Conservation (phyloP, 2,113 vertebrate species). For the Rafetus swinhoei region DNA sequence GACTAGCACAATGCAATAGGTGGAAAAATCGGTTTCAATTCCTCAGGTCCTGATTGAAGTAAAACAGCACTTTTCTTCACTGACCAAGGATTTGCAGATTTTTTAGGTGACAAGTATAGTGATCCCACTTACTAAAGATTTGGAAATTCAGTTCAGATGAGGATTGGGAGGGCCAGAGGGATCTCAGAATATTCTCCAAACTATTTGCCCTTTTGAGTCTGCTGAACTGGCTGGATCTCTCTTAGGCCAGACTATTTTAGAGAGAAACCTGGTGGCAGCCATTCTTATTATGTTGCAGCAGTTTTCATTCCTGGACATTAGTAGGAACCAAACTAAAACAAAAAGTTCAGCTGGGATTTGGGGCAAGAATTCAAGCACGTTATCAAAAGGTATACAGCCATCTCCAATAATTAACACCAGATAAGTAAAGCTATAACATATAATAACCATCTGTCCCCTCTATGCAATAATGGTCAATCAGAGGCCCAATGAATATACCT, state of each 20-base stretch:
- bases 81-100: rapidly evolving
- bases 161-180: neutral
- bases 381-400: neutral
- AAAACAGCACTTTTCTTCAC: neutral
- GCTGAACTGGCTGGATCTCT: neutral
- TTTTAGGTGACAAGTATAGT: rapidly evolving
- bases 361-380: neutral
- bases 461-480: neutral
- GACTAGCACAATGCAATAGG: conserved; percentile 1
- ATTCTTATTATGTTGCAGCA: neutral
- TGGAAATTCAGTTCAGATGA: neutral
- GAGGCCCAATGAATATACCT: rapidly evolving
- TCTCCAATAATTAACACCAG: neutral
- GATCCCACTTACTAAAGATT: neutral
- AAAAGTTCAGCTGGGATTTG: neutral
- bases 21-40: neutral
- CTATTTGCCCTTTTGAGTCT: neutral
- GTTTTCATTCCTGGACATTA: neutral
- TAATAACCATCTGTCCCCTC: neutral
- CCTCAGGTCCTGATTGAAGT: neutral
- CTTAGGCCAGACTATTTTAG: rapidly evolving
- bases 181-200: neutral
- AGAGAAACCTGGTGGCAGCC: neutral
- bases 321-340: neutral
- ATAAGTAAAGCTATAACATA: rapidly evolving